Evolutionary conservation across 2,888 invertebrate species (phyloP), one percentile per base, ranked within the genome.

Genomic region (Nebria brevicollis): DNA sequence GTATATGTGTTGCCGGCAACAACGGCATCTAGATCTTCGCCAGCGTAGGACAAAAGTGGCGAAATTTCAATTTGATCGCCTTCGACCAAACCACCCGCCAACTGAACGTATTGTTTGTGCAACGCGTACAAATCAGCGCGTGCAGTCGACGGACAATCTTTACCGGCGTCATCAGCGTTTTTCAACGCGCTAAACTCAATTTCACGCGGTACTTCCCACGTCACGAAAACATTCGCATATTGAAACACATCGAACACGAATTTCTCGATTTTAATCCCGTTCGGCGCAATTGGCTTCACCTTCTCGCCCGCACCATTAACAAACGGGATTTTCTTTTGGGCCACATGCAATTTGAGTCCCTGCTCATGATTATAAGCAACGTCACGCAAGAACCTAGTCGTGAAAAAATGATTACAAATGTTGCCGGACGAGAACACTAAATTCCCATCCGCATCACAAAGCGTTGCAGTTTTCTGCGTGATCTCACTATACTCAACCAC

Each of bases 221-320:
- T 96, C 11, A 95, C 97, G 86, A 99, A 96, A 85, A 94, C 94
- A 84, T 96, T 93, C 0, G 98, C 94, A 89, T 97, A 97, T 86
- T 95, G 95, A 87, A 99, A 99, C 0, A 99, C 98, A 89, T 99
- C 99, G 88, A 99, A 99, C 10, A 99, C 96, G 88, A 99, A 99
- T 89, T 99, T 99, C 87, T 99, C 99, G 90, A 99, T 95, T 90
- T 99, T 99, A 84, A 99, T 97, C 10, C 99, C 99, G 86, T 99
- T 99, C 0, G 97, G 94, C 83, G 93, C 92, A 0, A 93, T 92
- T 0, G 99, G 98, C 83, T 93, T 94, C 66, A 93, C 90, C 73
- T 93, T 91, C 20, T 93, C 90, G 2, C 97, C 96, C 25, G 8
- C 13, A 8, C 92, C 90, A 87, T 96, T 94, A 0, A 97, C 90